These are phyloP conservation scores for Larimichthys polyactis DNA, from an alignment of 2,113 vertebrate species.

Conservation along the genomic window DNA sequence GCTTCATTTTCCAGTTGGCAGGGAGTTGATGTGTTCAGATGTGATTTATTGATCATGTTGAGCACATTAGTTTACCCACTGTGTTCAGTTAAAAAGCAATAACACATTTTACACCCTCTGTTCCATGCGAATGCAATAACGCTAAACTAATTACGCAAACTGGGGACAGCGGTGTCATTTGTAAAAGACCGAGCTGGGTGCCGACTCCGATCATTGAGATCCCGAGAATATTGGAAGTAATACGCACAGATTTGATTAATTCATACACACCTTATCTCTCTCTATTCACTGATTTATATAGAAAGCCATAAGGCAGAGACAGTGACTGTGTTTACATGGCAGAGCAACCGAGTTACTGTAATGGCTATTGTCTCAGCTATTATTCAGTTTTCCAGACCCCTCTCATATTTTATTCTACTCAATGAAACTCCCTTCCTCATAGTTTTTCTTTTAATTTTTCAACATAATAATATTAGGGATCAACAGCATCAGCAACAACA, in stretches of 20 bases:
- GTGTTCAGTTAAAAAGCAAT: constrained; percentile 83
- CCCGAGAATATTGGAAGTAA: constrained; percentile 58
- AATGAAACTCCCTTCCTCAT: neutral
- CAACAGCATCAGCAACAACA: neutral
- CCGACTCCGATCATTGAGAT: constrained; percentile 43
- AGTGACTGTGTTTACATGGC: constrained; percentile 19
- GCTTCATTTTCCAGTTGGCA: constrained; percentile 78
- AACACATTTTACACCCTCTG: constrained; percentile 78
- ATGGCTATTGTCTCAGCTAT: constrained; percentile 17
- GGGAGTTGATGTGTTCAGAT: constrained; percentile 80
- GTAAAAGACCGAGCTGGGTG: constrained; percentile 54
- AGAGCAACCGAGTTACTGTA: neutral
- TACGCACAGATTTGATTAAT: constrained; percentile 62
- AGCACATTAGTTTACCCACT: constrained; percentile 79
- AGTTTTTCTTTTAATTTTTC: neutral
- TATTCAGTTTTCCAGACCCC: neutral
- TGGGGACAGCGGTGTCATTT: constrained; percentile 71
- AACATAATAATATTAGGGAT: neutral
- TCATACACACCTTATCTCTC: constrained; percentile 53
- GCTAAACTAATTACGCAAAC: constrained; percentile 79
- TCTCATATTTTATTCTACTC: neutral
- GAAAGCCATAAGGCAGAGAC: constrained; percentile 31
- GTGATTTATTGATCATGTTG: constrained; percentile 82
- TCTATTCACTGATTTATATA: constrained; percentile 24
- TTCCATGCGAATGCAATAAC: constrained; percentile 79